Evolutionary conservation across 2,888 invertebrate genomes (phyloP).

Genomic region (Bugula neritina): DNA sequence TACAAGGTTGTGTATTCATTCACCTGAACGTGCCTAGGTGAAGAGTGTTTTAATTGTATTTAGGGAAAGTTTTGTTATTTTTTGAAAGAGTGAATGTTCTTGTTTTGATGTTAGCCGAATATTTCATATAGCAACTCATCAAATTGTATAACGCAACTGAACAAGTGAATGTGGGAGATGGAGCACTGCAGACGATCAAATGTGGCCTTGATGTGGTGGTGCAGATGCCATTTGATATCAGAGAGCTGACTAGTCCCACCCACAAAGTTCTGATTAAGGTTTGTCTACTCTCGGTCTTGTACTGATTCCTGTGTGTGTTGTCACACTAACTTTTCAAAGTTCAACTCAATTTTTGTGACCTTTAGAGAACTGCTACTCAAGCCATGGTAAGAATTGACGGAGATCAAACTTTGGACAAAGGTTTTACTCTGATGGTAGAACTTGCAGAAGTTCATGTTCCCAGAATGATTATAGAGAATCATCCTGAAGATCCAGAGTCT

Average conservation of each 20-base stretch:
- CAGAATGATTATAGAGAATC: constrained; percentile 54
- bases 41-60: too few species aligned
- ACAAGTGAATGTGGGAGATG: constrained; percentile 33
- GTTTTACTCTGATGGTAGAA: constrained; percentile 51
- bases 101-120: too few species aligned
- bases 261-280: constrained; percentile 49
- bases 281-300: constrained; percentile 3
- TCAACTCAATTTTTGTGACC: too few species aligned
- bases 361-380: constrained; percentile 45
- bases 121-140: too few species aligned
- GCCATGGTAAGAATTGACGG: constrained; percentile 48
- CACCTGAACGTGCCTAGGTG: too few species aligned
- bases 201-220: constrained; percentile 43
- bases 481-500: constrained; percentile 35
- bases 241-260: constrained; percentile 44
- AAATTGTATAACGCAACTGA: constrained; percentile 24
- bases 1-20: too few species aligned
- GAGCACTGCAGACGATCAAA: constrained; percentile 29
- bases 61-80: too few species aligned
- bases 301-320: not conserved
- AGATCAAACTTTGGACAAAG: constrained; percentile 41
- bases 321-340: not conserved
- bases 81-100: too few species aligned
- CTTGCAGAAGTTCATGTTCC: constrained; percentile 54
- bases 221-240: constrained; percentile 54